Evolutionary conservation across 1,140 invertebrate species (phyloP).

Genomic region (Tyrophagus putrescentiae): DNA sequence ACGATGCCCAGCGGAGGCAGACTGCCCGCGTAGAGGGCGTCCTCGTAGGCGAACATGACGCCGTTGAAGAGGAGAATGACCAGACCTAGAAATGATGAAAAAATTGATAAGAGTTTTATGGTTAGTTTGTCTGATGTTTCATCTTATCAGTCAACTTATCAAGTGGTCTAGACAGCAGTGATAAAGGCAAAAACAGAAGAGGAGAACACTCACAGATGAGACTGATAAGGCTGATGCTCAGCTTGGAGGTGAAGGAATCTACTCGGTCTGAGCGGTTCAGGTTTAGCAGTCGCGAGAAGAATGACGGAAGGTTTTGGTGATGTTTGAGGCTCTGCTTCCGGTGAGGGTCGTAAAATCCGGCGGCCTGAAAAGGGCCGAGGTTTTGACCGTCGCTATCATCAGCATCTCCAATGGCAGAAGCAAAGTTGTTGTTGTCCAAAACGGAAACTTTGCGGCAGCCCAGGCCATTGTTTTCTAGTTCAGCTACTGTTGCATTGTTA

Average conservation of each 20-base stretch:
- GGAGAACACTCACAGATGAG: constrained; percentile 21
- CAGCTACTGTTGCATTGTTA: too few relatives aligned
- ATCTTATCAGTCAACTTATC: too few relatives aligned
- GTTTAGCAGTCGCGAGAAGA: not conserved
- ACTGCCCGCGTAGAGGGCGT: constrained; percentile 12
- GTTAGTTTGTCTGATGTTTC: not conserved
- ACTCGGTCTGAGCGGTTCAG: not conserved
- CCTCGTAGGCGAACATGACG: constrained; percentile 18
- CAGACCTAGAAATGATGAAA: constrained; percentile 12
- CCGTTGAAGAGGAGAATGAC: constrained; percentile 21
- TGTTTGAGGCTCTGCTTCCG: not conserved
- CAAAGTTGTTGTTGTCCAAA: too few relatives aligned
- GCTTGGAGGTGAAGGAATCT: constrained; percentile 18
- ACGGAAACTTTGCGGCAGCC: too few relatives aligned
- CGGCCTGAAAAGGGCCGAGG: not conserved
- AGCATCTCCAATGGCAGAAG: too few relatives aligned
- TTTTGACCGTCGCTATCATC: not conserved
- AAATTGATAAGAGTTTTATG: constrained; percentile 4
- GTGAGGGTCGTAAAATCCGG: too few relatives aligned
- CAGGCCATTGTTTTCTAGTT: too few relatives aligned
- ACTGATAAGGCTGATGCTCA: constrained; percentile 19
- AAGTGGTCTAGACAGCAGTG: not conserved
- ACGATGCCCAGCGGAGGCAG: constrained; percentile 10
- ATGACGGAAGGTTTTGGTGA: not conserved
- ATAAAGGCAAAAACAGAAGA: too few relatives aligned